These are phyloP conservation scores for Cyclargus thomasi DNA, from an alignment of 1,140 invertebrate species.

Conservation along the genomic window DNA sequence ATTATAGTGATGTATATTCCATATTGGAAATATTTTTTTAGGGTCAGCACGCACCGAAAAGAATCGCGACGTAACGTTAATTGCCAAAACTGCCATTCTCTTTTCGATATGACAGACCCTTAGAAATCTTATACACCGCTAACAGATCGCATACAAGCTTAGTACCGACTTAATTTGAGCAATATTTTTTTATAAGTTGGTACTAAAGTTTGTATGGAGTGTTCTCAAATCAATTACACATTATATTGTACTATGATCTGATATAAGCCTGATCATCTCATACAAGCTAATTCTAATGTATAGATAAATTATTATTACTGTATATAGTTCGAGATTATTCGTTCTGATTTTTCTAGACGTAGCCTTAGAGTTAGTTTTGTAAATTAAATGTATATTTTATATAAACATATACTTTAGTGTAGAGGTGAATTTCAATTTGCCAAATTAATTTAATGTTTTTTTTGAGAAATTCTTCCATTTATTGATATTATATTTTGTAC, in stretches of 20 bases:
- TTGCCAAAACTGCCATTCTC: too few relatives aligned
- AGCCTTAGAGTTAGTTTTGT: slow-evolving; percentile 60
- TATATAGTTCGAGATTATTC: slow-evolving; percentile 16
- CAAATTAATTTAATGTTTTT: slow-evolving; percentile 72
- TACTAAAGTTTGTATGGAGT: too few relatives aligned
- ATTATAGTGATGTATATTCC: too few relatives aligned
- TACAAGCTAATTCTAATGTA: slow-evolving; percentile 4
- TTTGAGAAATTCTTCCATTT: slow-evolving; percentile 58
- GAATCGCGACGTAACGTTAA: too few relatives aligned
- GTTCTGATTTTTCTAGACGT: slow-evolving; percentile 32
- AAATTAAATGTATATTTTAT: slow-evolving; percentile 70
- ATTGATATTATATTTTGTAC: slow-evolving; percentile 69
- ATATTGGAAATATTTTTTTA: too few relatives aligned
- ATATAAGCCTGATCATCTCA: slow-evolving; percentile 1
- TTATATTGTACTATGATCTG: slow-evolving; percentile 1
- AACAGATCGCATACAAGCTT: too few relatives aligned
- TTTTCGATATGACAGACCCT: too few relatives aligned
- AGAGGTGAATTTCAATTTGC: slow-evolving; percentile 66
- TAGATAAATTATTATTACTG: slow-evolving; percentile 14
- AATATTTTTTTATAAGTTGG: too few relatives aligned
- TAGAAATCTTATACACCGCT: too few relatives aligned
- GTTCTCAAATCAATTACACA: too few relatives aligned
- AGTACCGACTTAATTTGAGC: too few relatives aligned
- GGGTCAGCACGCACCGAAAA: too few relatives aligned
- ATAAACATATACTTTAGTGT: slow-evolving; percentile 62